Base-by-base conservation (phyloP, 2,888 invertebrate genomes). In the Diaprepes abbreviatus region DNA sequence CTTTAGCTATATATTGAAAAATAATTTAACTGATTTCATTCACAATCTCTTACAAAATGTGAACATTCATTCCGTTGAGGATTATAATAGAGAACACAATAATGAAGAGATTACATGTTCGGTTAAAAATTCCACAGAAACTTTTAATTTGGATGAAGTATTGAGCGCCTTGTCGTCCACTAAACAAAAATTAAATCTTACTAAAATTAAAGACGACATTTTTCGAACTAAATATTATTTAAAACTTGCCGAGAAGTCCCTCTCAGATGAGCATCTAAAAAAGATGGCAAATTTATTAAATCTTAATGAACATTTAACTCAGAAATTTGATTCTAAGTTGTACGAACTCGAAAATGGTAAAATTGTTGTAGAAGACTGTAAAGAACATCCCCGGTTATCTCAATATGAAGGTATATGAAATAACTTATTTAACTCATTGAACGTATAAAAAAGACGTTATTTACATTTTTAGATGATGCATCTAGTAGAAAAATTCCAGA, bases 381-480 rank as follows among this genome's bases (percentile, higher is more conserved):
- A 55, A 31, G 4, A 64, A n/a, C 59, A 70, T 7, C 35, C 45
- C 6, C 7, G 36, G 5, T 58, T 50, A 12, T 70, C 58, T 9
- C 70, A 70, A 21, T 54, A 54, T 38, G 65, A 70, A 66, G 70
- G 69, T 67, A 67, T n/a, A 24, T 31, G 19, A n/a, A 4, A 16
- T 43, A 1, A 31, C n/a, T 12, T 6, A 1, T 28, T 50, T 50
- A 48, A 50, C n/a, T 38, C 14, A 38, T 38, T n/a, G 2, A 28
- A 50, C 14, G 0, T 24, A 43, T 12, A 28, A 16, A 58, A 35
- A 19, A 40, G 4, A 17, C 12, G 50, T 21, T 36, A 7, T 38
- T 55, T n/a, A 24, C n/a, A n/a, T n/a, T 65, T 64, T 69, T 24
- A 69, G 64, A 59, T 50, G 24, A 24, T 24, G n/a, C 24, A 5